A percentile compares a stretch with the other conserved stretches of the same genome.
These are phyloP conservation scores for Xiphorhynchus erythropygius DNA, from an alignment of 2,797 vertebrate species.

Conservation along the genomic window DNA sequence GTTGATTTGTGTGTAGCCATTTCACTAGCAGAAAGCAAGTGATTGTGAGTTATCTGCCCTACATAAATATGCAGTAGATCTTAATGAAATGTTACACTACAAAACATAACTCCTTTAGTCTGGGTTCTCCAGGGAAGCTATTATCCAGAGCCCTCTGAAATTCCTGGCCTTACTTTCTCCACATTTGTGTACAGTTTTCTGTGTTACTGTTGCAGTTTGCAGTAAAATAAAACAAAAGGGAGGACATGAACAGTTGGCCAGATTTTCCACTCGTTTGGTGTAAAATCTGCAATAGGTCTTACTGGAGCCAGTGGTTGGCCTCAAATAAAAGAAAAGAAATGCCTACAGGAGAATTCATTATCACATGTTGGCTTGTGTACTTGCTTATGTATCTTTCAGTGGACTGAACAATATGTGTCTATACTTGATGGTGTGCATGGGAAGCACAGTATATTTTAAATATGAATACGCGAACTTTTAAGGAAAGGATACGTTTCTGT, in stretches of 20 bases:
- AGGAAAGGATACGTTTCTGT: not conserved
- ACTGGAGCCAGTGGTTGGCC: not conserved
- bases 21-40: conserved; percentile 5
- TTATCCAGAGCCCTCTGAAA: not conserved
- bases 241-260: not conserved
- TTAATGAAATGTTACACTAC: conserved; percentile 13
- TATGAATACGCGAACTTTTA: not conserved
- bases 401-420: not conserved
- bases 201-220: not conserved
- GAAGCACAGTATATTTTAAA: not conserved
- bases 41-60: conserved; percentile 3
- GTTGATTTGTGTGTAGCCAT: conserved; percentile 20
- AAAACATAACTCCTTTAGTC: not conserved
- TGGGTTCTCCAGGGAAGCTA: not conserved
- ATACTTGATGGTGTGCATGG: not conserved
- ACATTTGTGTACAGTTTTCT: not conserved
- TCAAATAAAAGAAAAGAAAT: not conserved
- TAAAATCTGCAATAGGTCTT: conserved; percentile 19
- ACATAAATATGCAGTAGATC: conserved; percentile 4
- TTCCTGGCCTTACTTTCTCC: not conserved
- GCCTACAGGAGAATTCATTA: not conserved
- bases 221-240: not conserved
- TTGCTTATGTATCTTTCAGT: not conserved
- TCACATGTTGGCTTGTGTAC: not conserved
- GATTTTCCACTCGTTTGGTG: not conserved